These are phyloP conservation scores for Ursus arctos DNA, from an alignment of 2,113 vertebrate species.

Conservation along the genomic window DNA sequence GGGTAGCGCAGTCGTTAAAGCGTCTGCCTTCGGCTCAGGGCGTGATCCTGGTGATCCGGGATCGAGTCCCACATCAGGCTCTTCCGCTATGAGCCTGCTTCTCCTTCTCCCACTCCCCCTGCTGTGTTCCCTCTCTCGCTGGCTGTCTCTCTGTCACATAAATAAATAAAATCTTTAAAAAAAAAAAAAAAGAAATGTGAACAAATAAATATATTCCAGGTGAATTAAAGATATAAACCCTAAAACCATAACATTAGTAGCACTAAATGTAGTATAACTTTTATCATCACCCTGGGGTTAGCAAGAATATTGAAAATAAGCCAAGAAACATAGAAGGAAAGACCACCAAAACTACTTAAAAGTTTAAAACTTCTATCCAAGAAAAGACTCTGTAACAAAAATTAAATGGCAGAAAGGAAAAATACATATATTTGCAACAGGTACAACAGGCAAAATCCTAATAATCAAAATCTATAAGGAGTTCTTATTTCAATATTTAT, in stretches of 20 bases:
- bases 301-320: not conserved
- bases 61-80: too few species aligned
- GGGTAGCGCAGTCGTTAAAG: too few species aligned
- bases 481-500: not conserved
- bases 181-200: too few species aligned
- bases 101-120: too few species aligned
- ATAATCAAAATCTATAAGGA: not conserved
- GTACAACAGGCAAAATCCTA: not conserved
- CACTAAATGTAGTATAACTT: slow-evolving; percentile 8
- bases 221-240: not conserved
- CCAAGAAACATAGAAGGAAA: not conserved
- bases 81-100: too few species aligned
- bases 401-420: not conserved
- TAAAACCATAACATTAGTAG: slow-evolving; percentile 23
- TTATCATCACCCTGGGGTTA: not conserved
- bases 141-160: too few species aligned
- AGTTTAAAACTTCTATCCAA: not conserved
- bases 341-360: slow-evolving; percentile 3
- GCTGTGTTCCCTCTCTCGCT: too few species aligned
- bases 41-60: too few species aligned
- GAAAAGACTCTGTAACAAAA: not conserved
- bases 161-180: too few species aligned
- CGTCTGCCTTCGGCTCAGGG: too few species aligned
- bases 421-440: not conserved
- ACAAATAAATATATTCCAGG: not conserved